Percentiles rank a stretch among this genome's conserved stretches.
Evolutionary conservation across 2,797 vertebrate genomes (phyloP).

Genomic region (Neosilurus hyrtlii): DNA sequence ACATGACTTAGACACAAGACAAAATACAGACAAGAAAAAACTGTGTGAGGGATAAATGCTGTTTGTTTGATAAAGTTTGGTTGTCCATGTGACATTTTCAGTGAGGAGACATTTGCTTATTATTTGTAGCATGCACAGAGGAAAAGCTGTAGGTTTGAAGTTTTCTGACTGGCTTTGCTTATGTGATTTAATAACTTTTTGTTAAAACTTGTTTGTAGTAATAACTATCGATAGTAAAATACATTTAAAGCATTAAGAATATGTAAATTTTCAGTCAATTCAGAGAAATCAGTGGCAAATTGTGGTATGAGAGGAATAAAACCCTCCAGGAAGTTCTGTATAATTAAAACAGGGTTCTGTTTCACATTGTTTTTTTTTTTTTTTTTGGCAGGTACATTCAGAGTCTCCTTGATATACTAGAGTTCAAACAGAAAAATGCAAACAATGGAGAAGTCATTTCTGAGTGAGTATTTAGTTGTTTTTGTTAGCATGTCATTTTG

Average conservation of each 20-base stretch:
- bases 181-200: background rate
- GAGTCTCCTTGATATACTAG: slow-evolving; percentile 91
- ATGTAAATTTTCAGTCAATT: background rate
- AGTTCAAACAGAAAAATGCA: slow-evolving; percentile 88
- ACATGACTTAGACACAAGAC: no score
- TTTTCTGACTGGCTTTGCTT: background rate
- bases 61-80: no score
- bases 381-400: slow-evolving; percentile 86
- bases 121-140: background rate
- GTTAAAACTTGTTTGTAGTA: background rate
- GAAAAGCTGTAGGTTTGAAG: background rate
- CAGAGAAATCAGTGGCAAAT: background rate
- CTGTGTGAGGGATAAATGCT: no score
- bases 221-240: background rate
- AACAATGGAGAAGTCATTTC: slow-evolving; percentile 79
- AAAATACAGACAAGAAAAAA: no score
- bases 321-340: no score
- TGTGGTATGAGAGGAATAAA: background rate
- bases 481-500: no score
- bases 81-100: background rate
- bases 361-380: background rate
- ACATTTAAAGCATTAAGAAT: background rate
- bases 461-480: slow-evolving; percentile 74
- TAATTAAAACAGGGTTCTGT: no score
- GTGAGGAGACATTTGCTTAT: background rate